Percentiles rank a stretch among this genome's conserved stretches.
phyloP scores from a whole-genome alignment of 2,797 vertebrate species.

The Tangara arthus region DNA sequence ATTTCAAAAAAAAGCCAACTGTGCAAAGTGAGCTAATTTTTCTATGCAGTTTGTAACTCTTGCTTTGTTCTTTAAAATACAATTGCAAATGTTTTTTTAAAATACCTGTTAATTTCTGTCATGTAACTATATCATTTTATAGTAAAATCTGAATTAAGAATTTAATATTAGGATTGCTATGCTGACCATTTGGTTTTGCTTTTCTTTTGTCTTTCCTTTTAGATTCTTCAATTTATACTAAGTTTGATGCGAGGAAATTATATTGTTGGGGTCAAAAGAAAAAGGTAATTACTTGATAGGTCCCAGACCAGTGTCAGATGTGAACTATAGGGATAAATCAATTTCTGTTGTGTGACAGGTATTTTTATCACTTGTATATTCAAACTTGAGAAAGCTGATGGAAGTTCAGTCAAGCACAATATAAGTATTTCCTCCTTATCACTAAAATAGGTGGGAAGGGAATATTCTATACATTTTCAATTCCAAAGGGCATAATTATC shows the following conservation, averaged over 20 bases:
- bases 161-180: not conserved
- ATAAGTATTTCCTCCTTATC: not conserved
- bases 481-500: not conserved
- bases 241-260: conserved; percentile 69
- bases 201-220: conserved; percentile 36
- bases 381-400: not conserved
- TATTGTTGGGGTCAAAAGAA: conserved; percentile 63
- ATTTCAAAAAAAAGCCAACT: not conserved
- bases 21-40: not conserved
- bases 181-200: not conserved
- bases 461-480: not conserved
- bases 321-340: not conserved
- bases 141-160: not conserved
- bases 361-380: not conserved
- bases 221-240: conserved; percentile 74
- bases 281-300: conserved; percentile 64
- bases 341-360: not conserved
- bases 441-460: not conserved
- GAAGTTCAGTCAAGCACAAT: not conserved
- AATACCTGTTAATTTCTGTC: not conserved
- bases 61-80: not conserved
- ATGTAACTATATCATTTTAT: not conserved
- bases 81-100: not conserved
- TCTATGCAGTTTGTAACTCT: not conserved
- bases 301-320: not conserved